Evolutionary conservation across 2,113 vertebrate genomes (phyloP).

Genomic region (Pelobates fuscus): DNA sequence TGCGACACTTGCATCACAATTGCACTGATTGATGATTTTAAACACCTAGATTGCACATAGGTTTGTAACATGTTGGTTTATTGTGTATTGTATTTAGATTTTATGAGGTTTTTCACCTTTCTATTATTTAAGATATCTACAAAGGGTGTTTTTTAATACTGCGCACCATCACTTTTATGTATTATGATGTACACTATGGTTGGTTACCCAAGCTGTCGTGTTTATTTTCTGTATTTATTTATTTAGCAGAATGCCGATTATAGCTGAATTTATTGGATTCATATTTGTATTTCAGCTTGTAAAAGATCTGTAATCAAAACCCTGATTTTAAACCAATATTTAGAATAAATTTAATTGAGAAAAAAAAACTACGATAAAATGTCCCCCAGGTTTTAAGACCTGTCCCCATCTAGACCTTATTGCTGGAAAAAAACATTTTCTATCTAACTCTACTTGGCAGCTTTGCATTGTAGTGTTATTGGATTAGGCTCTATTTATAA

Average conservation of each 20-base stretch:
- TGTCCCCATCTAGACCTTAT: not conserved
- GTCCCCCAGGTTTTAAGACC: not conserved
- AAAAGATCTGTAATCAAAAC: constrained; percentile 2
- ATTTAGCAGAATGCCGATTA: constrained; percentile 24
- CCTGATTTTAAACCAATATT: constrained; percentile 12
- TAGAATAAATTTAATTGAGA: not conserved
- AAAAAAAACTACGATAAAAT: not conserved
- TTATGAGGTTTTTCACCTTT: no score
- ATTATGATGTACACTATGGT: not conserved
- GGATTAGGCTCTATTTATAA: not conserved
- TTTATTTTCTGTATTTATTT: not conserved
- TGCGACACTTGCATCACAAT: no score
- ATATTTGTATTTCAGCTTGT: constrained; percentile 8
- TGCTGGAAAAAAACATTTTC: not conserved
- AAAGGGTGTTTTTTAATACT: no score
- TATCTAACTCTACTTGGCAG: not conserved
- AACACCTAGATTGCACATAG: no score
- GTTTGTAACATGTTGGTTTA: no score
- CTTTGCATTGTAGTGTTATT: not conserved
- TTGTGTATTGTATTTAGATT: no score
- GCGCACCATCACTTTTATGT: no score
- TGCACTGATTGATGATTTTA: no score
- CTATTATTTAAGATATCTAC: no score
- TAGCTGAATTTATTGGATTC: constrained; percentile 6
- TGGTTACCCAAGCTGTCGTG: constrained; percentile 1